Evolutionary conservation across 2,113 vertebrate species (phyloP), one percentile per base, ranked within the genome.

Genomic region (Clupea harengus): DNA sequence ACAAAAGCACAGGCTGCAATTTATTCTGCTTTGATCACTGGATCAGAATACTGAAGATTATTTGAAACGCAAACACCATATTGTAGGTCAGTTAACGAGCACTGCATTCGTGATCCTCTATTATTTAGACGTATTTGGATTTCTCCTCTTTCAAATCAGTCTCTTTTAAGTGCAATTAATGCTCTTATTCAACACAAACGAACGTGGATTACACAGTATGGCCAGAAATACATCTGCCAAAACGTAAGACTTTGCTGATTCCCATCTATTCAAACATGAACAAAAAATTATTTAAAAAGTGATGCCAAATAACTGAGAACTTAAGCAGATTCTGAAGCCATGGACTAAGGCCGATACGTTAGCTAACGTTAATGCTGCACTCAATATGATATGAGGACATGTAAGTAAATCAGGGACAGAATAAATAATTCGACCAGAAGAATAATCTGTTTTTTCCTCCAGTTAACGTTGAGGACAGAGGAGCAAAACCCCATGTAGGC

Each of bases 111-210:
- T 45, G 52, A 93, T 88, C 89, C 87, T 81, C 64, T 85, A 90
- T 72, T 94, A 93, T 93, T 94, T 94, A 93, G 92, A 93, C 84
- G 88, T 89, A 88, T 83, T 91, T 91, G 90, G 89, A 91, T 93
- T 93, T 92, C 92, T 89, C 92, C 93, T 85, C 91, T 11, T 25
- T 39, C 45, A 72, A 49, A 84, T 49, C 46, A 81, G 46, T 93
- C 91, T 90, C 91, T 90, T 91, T 80, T 90, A 81, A 82, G 81
- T 87, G 88, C 90, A 91, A 92, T 93, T 92, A 94, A 92, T 88
- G 86, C 88, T 91, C 84, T 92, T 91, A 90, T 87, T 84, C 64
- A 86, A 52, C 47, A 45, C 17, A 13, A 83, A 32, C n/a, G 52
- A 44, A 81, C 50, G 17, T 67, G 72, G 81, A 85, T 84, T 85